Evolutionary conservation across 2,888 invertebrate genomes (phyloP), one percentile per base, ranked within the genome.

Genomic region (Deilephila elpenor): DNA sequence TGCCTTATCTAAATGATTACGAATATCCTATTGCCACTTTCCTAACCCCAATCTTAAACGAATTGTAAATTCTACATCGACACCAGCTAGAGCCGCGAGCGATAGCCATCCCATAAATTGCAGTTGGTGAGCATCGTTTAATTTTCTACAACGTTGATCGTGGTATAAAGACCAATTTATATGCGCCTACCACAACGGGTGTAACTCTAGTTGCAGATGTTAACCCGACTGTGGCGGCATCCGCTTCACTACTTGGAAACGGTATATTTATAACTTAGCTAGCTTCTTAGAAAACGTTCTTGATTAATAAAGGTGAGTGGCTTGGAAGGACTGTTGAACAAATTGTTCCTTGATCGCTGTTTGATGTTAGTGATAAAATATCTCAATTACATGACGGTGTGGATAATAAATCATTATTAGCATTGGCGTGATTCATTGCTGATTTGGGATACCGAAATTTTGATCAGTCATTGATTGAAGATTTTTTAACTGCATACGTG

Each of bases 181-280:
- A 93, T 92, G 89, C 90, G 91, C 86, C 90, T 89, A 90, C 89
- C 87, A 82, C 91, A 89, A 91, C 89, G 89, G 88, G 94, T 93
- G 93, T 93, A 93, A 94, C 87, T 90, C 93, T 89, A 93, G 94
- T 91, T 93, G 94, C 94, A 93, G 93, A 93, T 93, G 94, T 89
- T 89, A 91, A 91, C 86, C 89, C 90, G 84, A 91, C 89, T 91
- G 92, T 91, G 80, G 91, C 90, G 86, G 86, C 90, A 92, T 94
- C 94, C 93, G 94, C 89, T 81, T 87, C 81, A 83, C 88, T 94
- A 93, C 93, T 92, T 84, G 89, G 94, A 94, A 94, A 86, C 78
- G 86, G 85, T 91, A 91, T 93, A 93, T 93, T 93, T 93, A 93
- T 93, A 93, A 91, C 83, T 87, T 86, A 89, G 86, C 88, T 89